A percentile compares a stretch with the other conserved stretches of the same genome.
Conservation (phyloP, 2,113 vertebrate genomes). For the Clarias magur region DNA sequence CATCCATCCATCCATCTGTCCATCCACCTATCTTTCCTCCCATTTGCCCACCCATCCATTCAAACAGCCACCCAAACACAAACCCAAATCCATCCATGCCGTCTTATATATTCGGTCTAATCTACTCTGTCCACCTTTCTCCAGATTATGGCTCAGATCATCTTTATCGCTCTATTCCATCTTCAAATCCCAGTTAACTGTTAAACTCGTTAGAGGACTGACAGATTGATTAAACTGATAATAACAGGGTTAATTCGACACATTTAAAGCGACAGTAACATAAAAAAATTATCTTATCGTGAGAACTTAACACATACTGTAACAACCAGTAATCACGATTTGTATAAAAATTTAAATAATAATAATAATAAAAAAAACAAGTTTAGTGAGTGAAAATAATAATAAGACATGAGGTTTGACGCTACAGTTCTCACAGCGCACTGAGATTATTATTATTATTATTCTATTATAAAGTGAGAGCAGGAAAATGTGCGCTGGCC, state of each 20-base stretch:
- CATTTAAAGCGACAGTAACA: not conserved
- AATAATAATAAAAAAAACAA: not conserved
- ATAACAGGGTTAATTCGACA: not conserved
- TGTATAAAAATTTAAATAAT: not conserved
- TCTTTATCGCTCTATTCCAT: not conserved
- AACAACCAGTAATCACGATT: not conserved
- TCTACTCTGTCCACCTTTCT: no score
- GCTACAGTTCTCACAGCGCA: not conserved
- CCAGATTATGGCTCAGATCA: not conserved
- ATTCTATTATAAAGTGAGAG: not conserved
- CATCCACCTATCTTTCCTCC: not conserved
- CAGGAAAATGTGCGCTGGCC: conserved; percentile 40
- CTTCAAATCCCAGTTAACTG: not conserved
- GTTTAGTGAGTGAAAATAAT: not conserved
- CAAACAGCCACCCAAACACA: no score
- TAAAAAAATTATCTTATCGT: not conserved
- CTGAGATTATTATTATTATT: not conserved
- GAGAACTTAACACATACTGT: not conserved
- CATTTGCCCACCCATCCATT: not conserved
- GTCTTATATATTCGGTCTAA: not conserved
- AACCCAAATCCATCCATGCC: not conserved
- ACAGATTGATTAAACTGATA: not conserved
- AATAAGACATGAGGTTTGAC: no score
- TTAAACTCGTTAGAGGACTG: not conserved
- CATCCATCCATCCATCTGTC: not conserved